Evolutionary conservation across 2,113 vertebrate genomes (phyloP), one percentile per base, ranked within the genome.

Genomic region (Zosterops hypoxanthus): DNA sequence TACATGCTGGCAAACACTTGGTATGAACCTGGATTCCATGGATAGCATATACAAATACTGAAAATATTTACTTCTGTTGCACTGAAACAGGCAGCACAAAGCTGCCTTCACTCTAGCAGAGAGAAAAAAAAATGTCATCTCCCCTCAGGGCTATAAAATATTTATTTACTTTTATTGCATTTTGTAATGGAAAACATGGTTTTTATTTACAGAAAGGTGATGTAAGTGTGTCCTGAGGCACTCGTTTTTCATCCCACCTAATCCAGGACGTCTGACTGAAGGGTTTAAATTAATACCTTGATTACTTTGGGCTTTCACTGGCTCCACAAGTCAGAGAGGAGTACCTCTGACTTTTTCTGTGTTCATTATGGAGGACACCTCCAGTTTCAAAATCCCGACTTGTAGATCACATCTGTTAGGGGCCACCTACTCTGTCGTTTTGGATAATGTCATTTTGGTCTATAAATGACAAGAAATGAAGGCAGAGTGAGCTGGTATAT

Each of bases 121-220:
- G 41, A 34, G 49, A 42, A 47, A 73, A 46, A 82, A 90, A 44
- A 61, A 79, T 20, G 13, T 47, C 65, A 73, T 31, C 24, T 70
- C 76, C 33, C 56, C 71, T 73, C 26, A 60, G 56, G 82, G 71
- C 83, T 47, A 73, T 90, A 52, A 90, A 92, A 83, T 90, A 82
- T 90, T 90, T 94, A 86, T 90, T 88, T 92, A 56, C 50, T 76
- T 94, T 81, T 86, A 70, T 73, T 92, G 60, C 68, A 77, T 83
- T 88, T 90, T 83, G 16, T 78, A 70, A 93, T 81, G 88, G 82
- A 60, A 91, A 92, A 73, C 50, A 31, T 70, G 46, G 18, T 13
- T 73, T 96, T 88, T 80, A 70, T 87, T 93, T 95, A 81, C 76
- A 73, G 76, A 83, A 81, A 82, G 52, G 47, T 82, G 76, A 66